Evolutionary conservation across 2,797 vertebrate species (phyloP).

Genomic region (Chromis chromis): DNA sequence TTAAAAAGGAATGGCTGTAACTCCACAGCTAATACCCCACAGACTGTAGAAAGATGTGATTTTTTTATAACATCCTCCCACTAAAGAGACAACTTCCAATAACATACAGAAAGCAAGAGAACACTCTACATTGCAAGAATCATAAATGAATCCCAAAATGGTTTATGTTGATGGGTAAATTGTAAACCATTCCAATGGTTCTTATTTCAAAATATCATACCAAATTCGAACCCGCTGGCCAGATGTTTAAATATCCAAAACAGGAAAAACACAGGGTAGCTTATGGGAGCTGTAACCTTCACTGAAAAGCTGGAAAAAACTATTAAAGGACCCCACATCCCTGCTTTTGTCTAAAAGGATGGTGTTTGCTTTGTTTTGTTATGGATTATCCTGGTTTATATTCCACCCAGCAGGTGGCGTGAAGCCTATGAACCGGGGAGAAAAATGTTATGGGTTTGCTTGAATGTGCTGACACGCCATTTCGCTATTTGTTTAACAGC

Average conservation of each 20-base stretch:
- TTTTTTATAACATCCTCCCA: too few relatives aligned
- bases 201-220: neutral
- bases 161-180: too few relatives aligned
- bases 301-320: constrained; percentile 20
- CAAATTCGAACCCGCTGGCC: neutral
- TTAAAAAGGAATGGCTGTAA: too few relatives aligned
- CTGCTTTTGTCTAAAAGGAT: constrained; percentile 17
- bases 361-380: constrained; percentile 29
- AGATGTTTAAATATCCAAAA: neutral
- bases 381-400: constrained; percentile 52
- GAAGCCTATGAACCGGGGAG: constrained; percentile 34
- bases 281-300: neutral
- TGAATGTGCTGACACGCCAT: constrained; percentile 83
- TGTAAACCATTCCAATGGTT: too few relatives aligned
- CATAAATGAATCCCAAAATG: too few relatives aligned
- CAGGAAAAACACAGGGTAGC: neutral
- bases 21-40: too few relatives aligned
- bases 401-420: constrained; percentile 79
- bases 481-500: constrained; percentile 83
- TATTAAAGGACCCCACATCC: constrained; percentile 10
- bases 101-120: too few relatives aligned
- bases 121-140: too few relatives aligned
- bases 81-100: too few relatives aligned
- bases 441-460: constrained; percentile 63
- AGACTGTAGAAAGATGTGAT: too few relatives aligned